Base-by-base conservation (phyloP, 2,888 invertebrate genomes). In the Branchipolynoe longqiensis region DNA sequence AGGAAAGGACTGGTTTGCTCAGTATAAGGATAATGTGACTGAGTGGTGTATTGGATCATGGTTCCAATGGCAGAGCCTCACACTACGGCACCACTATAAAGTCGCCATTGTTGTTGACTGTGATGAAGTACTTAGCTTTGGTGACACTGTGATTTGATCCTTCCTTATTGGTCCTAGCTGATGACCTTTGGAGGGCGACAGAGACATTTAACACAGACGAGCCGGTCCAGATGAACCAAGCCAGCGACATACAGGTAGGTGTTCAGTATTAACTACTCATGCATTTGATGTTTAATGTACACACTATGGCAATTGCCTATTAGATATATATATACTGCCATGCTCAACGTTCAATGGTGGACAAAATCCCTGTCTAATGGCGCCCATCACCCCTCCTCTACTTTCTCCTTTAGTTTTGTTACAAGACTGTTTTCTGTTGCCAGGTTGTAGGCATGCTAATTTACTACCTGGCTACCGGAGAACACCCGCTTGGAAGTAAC, bases 371-470 rank as follows among this genome's bases (percentile, higher is more conserved):
- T 48, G 18, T 18, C 18, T 12, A 8, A 12, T 48, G 18, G 48
- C 18, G 18, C 8, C 18, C 18, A 48, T 12, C 18, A 48, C 48
- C 18, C 8, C 18, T 48, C 18, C 8, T 18, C 8, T 48, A 48
- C 18, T 48, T 8, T 12, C 8, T 48, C 14, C 12, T n/a, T 58
- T n/a, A 8, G 4, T 4, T 58, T n/a, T 58, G 25, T 58, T 14
- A 25, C n/a, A 58, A n/a, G 22, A 8, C 58, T n/a, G 12, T 14
- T 58, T 14, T 69, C 14, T 6, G 12, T 69, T 31, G 36, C 38
- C 18, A 73, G 73, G 73, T 73, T 3, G 73, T 40, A 38, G 73
- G 73, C 18, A 73, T 36, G 73, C 25, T 73, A 25, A 73, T 73
- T 12, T 25, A 73, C 73, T 73, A 3, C 73, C 6, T 73, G 73